Evolutionary conservation across 2,888 invertebrate species (phyloP).

Genomic region (Cerceris rybyensis): DNA sequence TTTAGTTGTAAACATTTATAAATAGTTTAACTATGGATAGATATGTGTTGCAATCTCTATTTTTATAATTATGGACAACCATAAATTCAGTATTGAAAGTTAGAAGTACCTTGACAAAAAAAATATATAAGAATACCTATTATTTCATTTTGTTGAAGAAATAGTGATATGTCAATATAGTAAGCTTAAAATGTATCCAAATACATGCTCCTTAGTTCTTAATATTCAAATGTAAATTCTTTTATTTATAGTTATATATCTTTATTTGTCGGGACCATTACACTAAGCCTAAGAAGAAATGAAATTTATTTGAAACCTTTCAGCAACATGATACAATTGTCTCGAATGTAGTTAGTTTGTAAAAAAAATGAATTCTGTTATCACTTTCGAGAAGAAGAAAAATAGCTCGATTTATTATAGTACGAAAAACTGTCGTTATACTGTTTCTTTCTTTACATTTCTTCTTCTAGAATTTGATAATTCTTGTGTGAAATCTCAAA

Average conservation of each 20-base stretch:
- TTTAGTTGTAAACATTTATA: too few species aligned
- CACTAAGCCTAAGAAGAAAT: conserved; percentile 21
- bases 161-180: conserved; percentile 1
- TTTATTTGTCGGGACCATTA: conserved; percentile 54
- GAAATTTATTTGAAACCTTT: conserved; percentile 19
- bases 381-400: conserved; percentile 22
- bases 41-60: too few species aligned
- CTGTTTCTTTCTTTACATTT: neutral
- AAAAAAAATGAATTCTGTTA: conserved; percentile 22
- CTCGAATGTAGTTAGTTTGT: conserved; percentile 2
- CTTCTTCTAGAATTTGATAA: conserved; percentile 32
- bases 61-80: too few species aligned
- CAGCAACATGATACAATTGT: neutral
- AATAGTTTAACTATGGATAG: too few species aligned
- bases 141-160: too few species aligned
- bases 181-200: neutral
- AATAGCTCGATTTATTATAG: neutral
- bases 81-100: too few species aligned
- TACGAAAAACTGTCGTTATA: neutral
- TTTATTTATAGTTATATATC: conserved; percentile 29
- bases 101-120: too few species aligned
- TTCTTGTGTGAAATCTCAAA: conserved; percentile 12
- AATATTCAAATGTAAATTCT: conserved; percentile 25
- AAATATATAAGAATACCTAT: too few species aligned
- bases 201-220: conserved; percentile 9